phyloP scores from a whole-genome alignment of 2,113 vertebrate species.

The Hystrix cristata region DNA sequence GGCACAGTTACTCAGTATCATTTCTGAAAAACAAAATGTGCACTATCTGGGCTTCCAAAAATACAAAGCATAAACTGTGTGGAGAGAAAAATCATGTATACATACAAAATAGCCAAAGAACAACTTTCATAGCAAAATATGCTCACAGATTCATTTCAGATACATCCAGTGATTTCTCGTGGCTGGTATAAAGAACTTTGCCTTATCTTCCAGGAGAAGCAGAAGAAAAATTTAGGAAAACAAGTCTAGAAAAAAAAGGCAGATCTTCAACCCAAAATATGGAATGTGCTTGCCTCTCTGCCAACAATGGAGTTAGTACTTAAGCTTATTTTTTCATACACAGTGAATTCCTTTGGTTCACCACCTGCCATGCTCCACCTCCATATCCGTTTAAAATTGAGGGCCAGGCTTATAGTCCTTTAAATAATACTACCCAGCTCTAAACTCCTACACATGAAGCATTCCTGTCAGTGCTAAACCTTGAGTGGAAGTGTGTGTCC shows the following conservation, averaged over 20 bases:
- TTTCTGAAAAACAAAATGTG: neutral
- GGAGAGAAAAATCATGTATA: neutral
- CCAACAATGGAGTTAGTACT: neutral
- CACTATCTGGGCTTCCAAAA: neutral
- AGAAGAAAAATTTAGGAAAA: slow-evolving; percentile 10
- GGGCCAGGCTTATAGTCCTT: neutral
- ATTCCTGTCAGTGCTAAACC: slow-evolving; percentile 17
- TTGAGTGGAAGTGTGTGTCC: neutral
- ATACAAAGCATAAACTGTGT: neutral
- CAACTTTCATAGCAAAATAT: neutral
- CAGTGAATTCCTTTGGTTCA: slow-evolving; percentile 34
- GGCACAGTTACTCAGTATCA: neutral
- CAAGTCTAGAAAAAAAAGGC: neutral
- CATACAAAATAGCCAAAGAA: neutral
- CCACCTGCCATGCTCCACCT: neutral
- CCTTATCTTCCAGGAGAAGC: neutral
- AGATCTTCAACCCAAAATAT: neutral
- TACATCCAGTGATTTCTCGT: neutral
- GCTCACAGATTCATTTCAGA: neutral
- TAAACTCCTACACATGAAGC: neutral
- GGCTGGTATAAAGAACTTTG: neutral
- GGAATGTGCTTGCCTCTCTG: neutral
- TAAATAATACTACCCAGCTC: neutral
- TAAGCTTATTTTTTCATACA: slow-evolving; percentile 35
- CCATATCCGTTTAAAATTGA: neutral